Percentiles rank a stretch among this genome's conserved stretches.
These are phyloP conservation scores for Tarsius wallacei DNA, from an alignment of 2,797 vertebrate species.

Conservation along the genomic window DNA sequence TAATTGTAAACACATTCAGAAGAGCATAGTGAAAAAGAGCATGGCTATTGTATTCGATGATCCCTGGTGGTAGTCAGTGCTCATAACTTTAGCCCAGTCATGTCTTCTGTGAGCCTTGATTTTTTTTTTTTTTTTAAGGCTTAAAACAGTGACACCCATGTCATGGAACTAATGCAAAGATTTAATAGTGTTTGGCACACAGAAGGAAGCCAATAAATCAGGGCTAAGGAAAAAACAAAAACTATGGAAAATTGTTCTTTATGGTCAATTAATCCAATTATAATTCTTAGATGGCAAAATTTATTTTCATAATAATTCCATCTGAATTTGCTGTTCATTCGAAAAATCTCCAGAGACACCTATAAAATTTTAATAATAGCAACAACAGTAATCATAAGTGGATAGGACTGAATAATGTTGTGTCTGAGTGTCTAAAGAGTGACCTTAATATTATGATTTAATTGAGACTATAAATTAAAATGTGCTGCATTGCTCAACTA, in stretches of 20 bases:
- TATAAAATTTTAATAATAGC: conserved; percentile 62
- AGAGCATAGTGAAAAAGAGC: background rate
- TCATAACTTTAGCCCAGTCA: background rate
- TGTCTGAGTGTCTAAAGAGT: conserved; percentile 68
- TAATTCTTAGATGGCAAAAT: conserved; percentile 53
- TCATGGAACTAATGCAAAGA: background rate
- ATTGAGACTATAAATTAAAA: conserved; percentile 74
- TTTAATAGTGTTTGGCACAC: background rate
- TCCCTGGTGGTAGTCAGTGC: no score
- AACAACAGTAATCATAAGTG: conserved; percentile 64
- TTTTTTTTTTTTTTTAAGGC: background rate
- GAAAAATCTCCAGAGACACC: conserved; percentile 58
- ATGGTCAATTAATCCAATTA: conserved; percentile 42
- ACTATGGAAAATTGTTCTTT: conserved; percentile 41
- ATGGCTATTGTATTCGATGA: background rate
- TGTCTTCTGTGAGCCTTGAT: background rate
- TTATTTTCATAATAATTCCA: conserved; percentile 72
- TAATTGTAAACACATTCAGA: background rate
- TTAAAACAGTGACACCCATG: background rate
- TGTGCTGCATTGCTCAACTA: background rate
- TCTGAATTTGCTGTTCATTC: conserved; percentile 57
- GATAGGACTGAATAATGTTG: conserved; percentile 73
- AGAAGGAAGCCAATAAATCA: conserved; percentile 33
- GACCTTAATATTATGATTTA: conserved; percentile 74
- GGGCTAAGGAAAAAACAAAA: background rate